Base-by-base conservation (phyloP, 2,888 invertebrate species). In the Limnephilus auricula region DNA sequence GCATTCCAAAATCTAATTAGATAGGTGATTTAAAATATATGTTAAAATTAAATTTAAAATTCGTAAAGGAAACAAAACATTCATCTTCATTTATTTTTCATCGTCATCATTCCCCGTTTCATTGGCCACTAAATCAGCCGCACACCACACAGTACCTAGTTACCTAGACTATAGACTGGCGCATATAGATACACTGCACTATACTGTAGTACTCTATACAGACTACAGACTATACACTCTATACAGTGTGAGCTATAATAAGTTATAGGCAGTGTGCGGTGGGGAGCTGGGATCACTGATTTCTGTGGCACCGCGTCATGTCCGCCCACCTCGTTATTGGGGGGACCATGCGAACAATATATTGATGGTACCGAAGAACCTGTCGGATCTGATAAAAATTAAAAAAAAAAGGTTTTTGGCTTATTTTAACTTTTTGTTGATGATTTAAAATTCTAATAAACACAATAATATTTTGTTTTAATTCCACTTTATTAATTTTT, bases 1-100 rank as follows among this genome's bases (percentile, higher is more conserved):
- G 6, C 50, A 65, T 25, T 65, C 50, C 50, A 6, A 3, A 18
- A 65, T 65, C 50, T 65, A 65, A 65, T 65, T 65, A 65, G 50
- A 65, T 25, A 18, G 25, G 25, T 65, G 50, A 65, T 65, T 65
- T 65, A 45, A 79, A 80, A 80, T 31, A 80, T 31, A 15, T 13
- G 80, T 31, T 18, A 5, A 32, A 80, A 80, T 80, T 82, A 34
- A 82, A 82, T 82, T 82, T 32, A 82, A 82, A 82, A 84, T 10
- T 10, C 40, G 30, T 45, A 30, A 86, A 86, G 50, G 50, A 86
- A 86, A 50, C 50, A 86, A 45, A 50, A 86, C 45, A 86, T 86
- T 86, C 45, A 30, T 86, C 86, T 31, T 50, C 86, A 86, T 86
- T 86, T 50, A 50, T 86, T 86, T 45, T 65, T 86, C 86, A 86